phyloP scores from a whole-genome alignment of 2,888 invertebrate species.

The Petrolisthes cinctipes region DNA sequence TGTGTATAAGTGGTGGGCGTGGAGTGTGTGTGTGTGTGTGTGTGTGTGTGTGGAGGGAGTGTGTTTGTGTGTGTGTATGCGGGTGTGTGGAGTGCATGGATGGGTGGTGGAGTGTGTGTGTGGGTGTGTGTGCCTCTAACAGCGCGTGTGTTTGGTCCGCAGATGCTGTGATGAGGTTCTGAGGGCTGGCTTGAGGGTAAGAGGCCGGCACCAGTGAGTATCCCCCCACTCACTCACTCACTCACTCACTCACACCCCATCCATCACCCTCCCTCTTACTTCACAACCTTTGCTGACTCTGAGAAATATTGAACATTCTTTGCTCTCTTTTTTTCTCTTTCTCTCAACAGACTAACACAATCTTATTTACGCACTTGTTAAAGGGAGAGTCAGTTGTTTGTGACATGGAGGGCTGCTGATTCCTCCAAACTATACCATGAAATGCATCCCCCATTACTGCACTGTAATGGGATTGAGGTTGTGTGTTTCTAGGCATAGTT shows the following conservation, averaged over 20 bases:
- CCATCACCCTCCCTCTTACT: not conserved
- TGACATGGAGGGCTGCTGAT: too few species aligned
- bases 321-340: too few species aligned
- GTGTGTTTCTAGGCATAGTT: too few species aligned
- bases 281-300: too few species aligned
- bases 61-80: not conserved
- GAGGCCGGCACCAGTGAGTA: constrained; percentile 4
- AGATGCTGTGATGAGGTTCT: constrained; percentile 54
- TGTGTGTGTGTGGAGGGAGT: not conserved
- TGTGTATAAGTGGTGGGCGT: not conserved
- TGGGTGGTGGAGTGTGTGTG: constrained; percentile 29
- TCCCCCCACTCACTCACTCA: constrained; percentile 6
- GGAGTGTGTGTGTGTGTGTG: not conserved
- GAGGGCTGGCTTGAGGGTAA: constrained; percentile 24
- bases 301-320: too few species aligned
- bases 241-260: not conserved
- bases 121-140: constrained; percentile 32
- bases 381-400: too few species aligned
- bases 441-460: too few species aligned
- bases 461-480: too few species aligned
- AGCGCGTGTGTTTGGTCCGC: constrained; percentile 46
- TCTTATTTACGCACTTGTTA: too few species aligned
- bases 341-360: too few species aligned
- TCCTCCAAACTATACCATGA: too few species aligned
- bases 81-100: constrained; percentile 18